phyloP scores from a whole-genome alignment of 2,797 vertebrate genomes.

The Carduelis carduelis region DNA sequence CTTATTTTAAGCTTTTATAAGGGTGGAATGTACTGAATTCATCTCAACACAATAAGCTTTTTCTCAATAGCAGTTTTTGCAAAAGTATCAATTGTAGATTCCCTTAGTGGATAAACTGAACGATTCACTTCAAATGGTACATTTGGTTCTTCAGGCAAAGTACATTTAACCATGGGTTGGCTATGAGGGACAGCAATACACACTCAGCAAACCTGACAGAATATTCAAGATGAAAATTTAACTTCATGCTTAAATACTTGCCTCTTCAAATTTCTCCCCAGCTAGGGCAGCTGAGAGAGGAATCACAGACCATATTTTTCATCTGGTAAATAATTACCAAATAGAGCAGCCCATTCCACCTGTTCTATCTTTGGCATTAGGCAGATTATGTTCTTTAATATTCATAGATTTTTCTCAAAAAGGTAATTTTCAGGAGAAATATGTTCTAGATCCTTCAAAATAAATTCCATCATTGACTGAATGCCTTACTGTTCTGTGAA shows the following conservation, averaged over 20 bases:
- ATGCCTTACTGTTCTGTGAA: neutral
- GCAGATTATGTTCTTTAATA: neutral
- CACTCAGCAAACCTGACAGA: neutral
- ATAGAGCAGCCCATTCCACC: neutral
- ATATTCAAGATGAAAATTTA: neutral
- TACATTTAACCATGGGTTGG: neutral
- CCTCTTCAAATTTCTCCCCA: neutral
- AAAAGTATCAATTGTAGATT: neutral
- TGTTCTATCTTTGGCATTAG: neutral
- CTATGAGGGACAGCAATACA: neutral
- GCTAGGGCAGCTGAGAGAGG: neutral
- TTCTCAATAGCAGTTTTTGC: neutral
- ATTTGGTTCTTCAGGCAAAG: neutral
- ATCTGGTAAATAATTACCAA: neutral
- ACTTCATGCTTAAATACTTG: neutral
- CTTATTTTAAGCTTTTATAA: conserved; percentile 10
- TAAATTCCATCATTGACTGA: neutral
- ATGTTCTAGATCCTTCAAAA: neutral
- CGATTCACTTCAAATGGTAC: neutral
- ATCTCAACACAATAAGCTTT: conserved; percentile 14
- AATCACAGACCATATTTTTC: neutral
- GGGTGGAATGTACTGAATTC: neutral
- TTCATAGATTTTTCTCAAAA: neutral
- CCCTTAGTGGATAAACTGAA: neutral
- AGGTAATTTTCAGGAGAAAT: neutral